These are phyloP conservation scores for Synanthedon vespiformis DNA, from an alignment of 2,888 invertebrate genomes.

Conservation along the genomic window DNA sequence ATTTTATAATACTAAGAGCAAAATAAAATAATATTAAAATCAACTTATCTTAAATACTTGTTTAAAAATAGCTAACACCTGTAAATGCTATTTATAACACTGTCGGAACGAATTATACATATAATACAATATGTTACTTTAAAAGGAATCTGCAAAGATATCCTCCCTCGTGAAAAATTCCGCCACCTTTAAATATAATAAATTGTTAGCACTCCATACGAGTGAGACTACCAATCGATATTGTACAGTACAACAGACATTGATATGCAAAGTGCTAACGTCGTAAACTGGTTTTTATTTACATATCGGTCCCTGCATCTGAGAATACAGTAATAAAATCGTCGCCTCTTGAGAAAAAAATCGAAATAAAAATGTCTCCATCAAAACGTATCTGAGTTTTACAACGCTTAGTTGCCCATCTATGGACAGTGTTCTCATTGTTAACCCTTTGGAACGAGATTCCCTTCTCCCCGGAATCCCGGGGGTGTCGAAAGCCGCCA, in stretches of 20 bases:
- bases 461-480: slow-evolving; percentile 46
- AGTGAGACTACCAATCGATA: neutral
- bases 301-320: neutral
- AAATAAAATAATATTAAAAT: too few species aligned
- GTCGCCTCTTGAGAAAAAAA: slow-evolving; percentile 4
- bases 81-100: too few species aligned
- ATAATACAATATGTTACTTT: too few species aligned
- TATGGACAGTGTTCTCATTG: slow-evolving; percentile 48
- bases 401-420: slow-evolving; percentile 24
- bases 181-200: too few species aligned
- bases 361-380: slow-evolving; percentile 8
- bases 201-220: too few species aligned
- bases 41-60: too few species aligned
- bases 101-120: too few species aligned
- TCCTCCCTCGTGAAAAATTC: too few species aligned
- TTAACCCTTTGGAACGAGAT: slow-evolving; percentile 50
- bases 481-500: slow-evolving; percentile 53
- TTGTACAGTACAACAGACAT: neutral
- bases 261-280: neutral
- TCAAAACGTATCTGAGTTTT: slow-evolving; percentile 12
- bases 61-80: too few species aligned
- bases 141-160: too few species aligned
- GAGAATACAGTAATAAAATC: slow-evolving; percentile 7
- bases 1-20: too few species aligned
- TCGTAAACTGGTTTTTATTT: neutral